Base-by-base conservation (phyloP, 2,888 invertebrate genomes). In the Xylota segnis region DNA sequence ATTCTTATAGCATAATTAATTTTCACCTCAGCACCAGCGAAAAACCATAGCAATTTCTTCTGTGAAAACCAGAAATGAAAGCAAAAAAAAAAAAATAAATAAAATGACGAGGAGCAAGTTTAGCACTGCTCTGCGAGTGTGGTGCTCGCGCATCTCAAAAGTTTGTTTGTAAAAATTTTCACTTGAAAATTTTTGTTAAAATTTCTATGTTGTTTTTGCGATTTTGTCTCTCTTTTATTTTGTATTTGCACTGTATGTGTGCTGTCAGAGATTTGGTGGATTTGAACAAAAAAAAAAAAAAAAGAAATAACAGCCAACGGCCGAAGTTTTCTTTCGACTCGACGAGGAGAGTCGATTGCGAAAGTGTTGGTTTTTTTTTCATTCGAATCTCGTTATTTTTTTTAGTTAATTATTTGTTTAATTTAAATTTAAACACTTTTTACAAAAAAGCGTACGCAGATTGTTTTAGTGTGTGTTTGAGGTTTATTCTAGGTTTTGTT, bases 91-190 rank as follows among this genome's bases (percentile, higher is more conserved):
- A 40, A 43, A 70, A 16, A 1, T 40, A 40, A 14, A 70, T 32
- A 58, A 37, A 45, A 14, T 4, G 47, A 16, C 16, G 10, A 16
- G 16, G 45, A 12, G 18, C 45, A 6, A 58, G n/a, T 10, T 58
- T 16, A 23, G 27, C n/a, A 2, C 1, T 6, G 7, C 1, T 6
- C 12, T 9, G 3, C 58, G 32, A 10, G 45, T 14, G 16, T 77
- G 77, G 77, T 71, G 82, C 77, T 56, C 47, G 76, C 65, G 76
- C 72, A 83, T 76, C 66, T 56, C 23, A 45, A 74, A 74, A 75
- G 5, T 45, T 29, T 40, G 16, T 82, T 68, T 70, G 54, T 32
- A 23, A 23, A 18, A 50, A 45, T 34, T 29, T 52, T 72, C 47
- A 10, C 23, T 18, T 18, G 10, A n/a, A 83, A 63, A 63, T 52